Conservation (phyloP, 2,888 invertebrate species). For the Meganola albula region DNA sequence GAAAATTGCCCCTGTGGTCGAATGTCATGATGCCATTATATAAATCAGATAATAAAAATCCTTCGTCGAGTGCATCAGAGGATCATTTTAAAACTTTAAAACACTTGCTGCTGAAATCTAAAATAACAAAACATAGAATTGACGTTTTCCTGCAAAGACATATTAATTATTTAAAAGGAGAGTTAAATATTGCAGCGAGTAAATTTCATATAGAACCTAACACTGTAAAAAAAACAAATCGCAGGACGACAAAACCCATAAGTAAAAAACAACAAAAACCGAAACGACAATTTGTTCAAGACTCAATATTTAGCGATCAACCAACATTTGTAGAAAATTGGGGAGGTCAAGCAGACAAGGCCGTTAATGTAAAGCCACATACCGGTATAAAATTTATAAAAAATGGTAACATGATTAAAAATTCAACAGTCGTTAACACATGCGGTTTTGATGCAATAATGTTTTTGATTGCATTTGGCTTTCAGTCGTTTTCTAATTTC, state of each 20-base stretch:
- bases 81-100: slow-evolving; percentile 14
- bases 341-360: slow-evolving; percentile 14
- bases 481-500: slow-evolving; percentile 10
- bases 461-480: slow-evolving; percentile 12
- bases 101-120: slow-evolving; percentile 12
- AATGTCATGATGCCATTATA: slow-evolving; percentile 12
- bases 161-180: slow-evolving; percentile 14
- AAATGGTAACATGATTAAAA: slow-evolving; percentile 10
- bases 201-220: slow-evolving; percentile 11
- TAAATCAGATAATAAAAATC: slow-evolving; percentile 13
- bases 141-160: slow-evolving; percentile 13
- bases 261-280: slow-evolving; percentile 12
- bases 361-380: slow-evolving; percentile 13
- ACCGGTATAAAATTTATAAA: slow-evolving; percentile 13
- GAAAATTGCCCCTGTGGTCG: slow-evolving; percentile 14
- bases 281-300: slow-evolving; percentile 13
- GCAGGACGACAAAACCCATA: slow-evolving; percentile 11
- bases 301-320: slow-evolving; percentile 13
- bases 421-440: slow-evolving; percentile 10
- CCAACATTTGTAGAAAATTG: slow-evolving; percentile 15
- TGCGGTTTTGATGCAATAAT: slow-evolving; percentile 13
- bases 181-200: slow-evolving; percentile 13
- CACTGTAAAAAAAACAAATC: slow-evolving; percentile 13
- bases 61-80: slow-evolving; percentile 14
- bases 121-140: slow-evolving; percentile 13